These are phyloP conservation scores for Drosophila setosimentum DNA, from an alignment of 2,888 invertebrate species.

Conservation along the genomic window DNA sequence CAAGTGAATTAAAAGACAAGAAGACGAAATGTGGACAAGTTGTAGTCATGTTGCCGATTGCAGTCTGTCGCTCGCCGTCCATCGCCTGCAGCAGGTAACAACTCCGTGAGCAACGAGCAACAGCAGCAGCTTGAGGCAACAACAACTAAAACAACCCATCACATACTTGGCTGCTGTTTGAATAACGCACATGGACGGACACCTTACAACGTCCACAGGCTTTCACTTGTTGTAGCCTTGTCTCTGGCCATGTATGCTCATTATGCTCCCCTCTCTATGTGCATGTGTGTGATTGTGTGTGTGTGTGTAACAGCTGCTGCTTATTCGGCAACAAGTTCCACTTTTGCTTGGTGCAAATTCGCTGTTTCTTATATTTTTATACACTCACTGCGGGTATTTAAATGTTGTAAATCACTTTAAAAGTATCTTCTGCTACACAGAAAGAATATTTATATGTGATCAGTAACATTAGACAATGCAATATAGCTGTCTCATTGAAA, in stretches of 20 bases:
- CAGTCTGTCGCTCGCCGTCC: slow-evolving; percentile 48
- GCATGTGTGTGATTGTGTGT: slow-evolving; percentile 16
- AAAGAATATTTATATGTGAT: not conserved
- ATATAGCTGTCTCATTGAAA: not conserved
- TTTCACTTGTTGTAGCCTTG: slow-evolving; percentile 61
- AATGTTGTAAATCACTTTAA: not conserved
- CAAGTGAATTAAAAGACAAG: slow-evolving; percentile 18
- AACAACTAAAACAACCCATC: slow-evolving; percentile 26
- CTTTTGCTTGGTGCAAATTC: slow-evolving; percentile 37
- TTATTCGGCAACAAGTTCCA: slow-evolving; percentile 80
- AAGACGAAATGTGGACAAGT: slow-evolving; percentile 76
- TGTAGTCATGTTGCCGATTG: slow-evolving; percentile 76
- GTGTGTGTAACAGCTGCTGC: slow-evolving; percentile 65
- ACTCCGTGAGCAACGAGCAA: slow-evolving; percentile 48
- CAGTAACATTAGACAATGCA: not conserved
- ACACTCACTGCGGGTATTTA: not conserved
- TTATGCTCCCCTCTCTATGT: slow-evolving; percentile 45
- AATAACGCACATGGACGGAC: slow-evolving; percentile 50
- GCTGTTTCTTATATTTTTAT: slow-evolving; percentile 39
- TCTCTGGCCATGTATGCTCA: slow-evolving; percentile 72
- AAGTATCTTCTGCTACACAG: not conserved
- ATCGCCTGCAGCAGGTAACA: slow-evolving; percentile 75
- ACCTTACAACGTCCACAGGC: slow-evolving; percentile 48
- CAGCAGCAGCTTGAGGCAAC: slow-evolving; percentile 28
- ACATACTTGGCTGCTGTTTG: slow-evolving; percentile 59